Evolutionary conservation across 2,797 vertebrate genomes (phyloP).

Genomic region (Fratercula arctica): DNA sequence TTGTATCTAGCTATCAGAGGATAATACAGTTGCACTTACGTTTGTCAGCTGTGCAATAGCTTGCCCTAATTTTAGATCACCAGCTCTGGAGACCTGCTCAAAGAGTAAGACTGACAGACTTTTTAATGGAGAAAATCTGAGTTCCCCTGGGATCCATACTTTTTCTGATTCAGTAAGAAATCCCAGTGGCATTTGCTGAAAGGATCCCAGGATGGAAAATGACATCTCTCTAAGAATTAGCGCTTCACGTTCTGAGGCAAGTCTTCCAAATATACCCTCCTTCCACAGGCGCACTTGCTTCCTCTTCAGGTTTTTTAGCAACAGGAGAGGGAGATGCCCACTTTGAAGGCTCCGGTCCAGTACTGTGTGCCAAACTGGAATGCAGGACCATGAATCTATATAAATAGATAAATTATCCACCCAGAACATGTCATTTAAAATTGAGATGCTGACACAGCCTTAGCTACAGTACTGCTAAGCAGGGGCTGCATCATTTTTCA

Average conservation of each 20-base stretch:
- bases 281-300: neutral
- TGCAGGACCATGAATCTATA: constrained; percentile 36
- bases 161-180: constrained; percentile 58
- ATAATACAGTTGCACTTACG: constrained; percentile 73
- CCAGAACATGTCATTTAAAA: constrained; percentile 45
- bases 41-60: constrained; percentile 66
- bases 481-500: constrained; percentile 24
- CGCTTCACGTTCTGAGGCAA: constrained; percentile 53
- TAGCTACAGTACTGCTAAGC: neutral
- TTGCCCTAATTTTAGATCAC: constrained; percentile 75
- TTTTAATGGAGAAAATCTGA: constrained; percentile 67
- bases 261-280: neutral
- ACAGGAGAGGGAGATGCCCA: neutral
- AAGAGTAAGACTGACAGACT: constrained; percentile 73
- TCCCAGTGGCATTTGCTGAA: constrained; percentile 62
- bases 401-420: constrained; percentile 46
- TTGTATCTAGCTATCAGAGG: constrained; percentile 55
- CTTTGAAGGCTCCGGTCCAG: neutral
- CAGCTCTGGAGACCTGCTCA: constrained; percentile 55
- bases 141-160: constrained; percentile 50
- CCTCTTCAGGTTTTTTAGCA: constrained; percentile 1
- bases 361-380: constrained; percentile 4
- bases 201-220: constrained; percentile 61
- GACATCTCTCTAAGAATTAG: constrained; percentile 65
- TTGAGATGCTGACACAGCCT: constrained; percentile 55